Conservation (phyloP, 1,140 invertebrate species). For the Pygmarrhopalites habei region DNA sequence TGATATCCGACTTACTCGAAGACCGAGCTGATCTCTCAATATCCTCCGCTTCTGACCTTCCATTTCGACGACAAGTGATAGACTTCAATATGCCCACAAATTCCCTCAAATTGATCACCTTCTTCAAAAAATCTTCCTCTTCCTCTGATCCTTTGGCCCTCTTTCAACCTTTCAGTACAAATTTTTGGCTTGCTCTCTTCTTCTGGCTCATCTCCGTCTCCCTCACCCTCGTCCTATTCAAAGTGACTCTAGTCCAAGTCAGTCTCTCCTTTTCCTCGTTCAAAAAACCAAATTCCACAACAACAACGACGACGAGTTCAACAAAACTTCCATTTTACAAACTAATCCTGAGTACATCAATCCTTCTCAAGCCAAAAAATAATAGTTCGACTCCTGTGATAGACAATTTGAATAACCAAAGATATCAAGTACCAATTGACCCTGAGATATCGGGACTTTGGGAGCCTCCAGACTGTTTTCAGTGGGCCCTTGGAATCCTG, state of each 20-base stretch:
- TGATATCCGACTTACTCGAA: constrained; percentile 22
- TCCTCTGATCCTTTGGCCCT: neutral
- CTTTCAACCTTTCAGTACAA: constrained; percentile 8
- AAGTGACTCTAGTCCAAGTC: neutral
- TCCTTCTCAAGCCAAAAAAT: neutral
- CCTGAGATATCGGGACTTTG: constrained; percentile 1
- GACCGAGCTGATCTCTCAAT: constrained; percentile 17
- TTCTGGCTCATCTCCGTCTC: neutral
- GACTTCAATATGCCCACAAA: constrained; percentile 29
- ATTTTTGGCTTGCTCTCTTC: constrained; percentile 13
- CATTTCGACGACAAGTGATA: constrained; percentile 17
- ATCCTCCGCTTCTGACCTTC: constrained; percentile 13
- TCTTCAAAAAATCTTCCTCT: constrained; percentile 9
- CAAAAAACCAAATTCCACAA: no score
- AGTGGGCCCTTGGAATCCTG: constrained; percentile 14
- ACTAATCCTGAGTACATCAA: neutral
- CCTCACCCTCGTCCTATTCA: neutral
- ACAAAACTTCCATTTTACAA: neutral
- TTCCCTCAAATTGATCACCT: constrained; percentile 6
- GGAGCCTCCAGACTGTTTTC: constrained; percentile 12
- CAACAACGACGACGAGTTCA: no score
- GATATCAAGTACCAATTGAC: neutral
- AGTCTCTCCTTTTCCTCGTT: no score
- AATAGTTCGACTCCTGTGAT: neutral
- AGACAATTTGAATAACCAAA: neutral